Base-by-base conservation (phyloP, 2,113 vertebrate species). In the Zapus hudsonius region DNA sequence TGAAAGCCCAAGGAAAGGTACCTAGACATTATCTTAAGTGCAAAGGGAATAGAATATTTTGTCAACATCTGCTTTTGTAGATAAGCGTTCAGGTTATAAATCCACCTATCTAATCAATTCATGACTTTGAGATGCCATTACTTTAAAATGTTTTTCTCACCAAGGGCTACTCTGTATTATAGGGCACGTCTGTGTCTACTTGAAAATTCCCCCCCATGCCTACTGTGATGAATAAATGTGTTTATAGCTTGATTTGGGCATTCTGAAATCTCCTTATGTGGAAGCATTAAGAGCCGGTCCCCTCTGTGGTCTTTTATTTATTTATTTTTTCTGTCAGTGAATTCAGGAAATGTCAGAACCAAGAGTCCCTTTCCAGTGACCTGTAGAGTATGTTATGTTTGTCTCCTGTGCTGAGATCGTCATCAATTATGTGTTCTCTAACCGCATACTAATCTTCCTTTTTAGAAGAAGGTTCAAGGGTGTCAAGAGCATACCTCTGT, bases 401-500 rank as follows among this genome's bases (percentile, higher is more conserved):
- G 31, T 92, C 72, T 75, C 75, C 55, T 85, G 44, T 78, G 59
- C 59, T 38, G 57, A 80, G 70, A 64, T 42, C 88, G 74, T 83
- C 83, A 90, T 86, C 70, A 93, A 27, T 84, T 89, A 36, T 23
- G 15, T 70, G 66, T 75, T 33, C 64, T 88, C 38, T 82, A 33
- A 82, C 82, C 0, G 31, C 72, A 81, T 74, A 66, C 66, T 86
- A 38, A 86, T 90, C 40, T 95, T 92, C 69, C 69, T 61, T 78
- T 76, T 52, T 72, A 89, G 75, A 80, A 61, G 38, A 92, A 86
- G 38, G 42, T 73, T 76, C 94, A 90, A 91, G 42, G 36, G 67
- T 91, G 76, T 84, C 80, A 84, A 67, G 67, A 81, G 72, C 67
- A 7, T 78, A 57, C 69, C 64, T 95, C 66, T 91, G 63, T 78